Base-by-base conservation (phyloP, 1,140 invertebrate species). In the Psix sp. region DNA sequence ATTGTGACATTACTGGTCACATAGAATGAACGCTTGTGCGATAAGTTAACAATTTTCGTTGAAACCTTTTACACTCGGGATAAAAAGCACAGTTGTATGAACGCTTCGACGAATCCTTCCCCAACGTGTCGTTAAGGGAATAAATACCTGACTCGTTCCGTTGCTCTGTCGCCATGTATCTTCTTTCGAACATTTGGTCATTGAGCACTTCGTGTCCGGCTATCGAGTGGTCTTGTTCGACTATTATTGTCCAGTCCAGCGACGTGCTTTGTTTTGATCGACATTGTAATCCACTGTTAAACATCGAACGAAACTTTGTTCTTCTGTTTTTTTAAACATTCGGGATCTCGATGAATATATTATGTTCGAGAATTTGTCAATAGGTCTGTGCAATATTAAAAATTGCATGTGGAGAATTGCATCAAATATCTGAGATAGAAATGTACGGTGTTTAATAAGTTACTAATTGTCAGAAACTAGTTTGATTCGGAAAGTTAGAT, bases 21-120 rank as follows among this genome's bases (percentile, higher is more conserved):
- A 26, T 29, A 45, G 59, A 71, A 49, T 26, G 52, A 33, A 18
- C 20, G 14, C 20, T 21, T 10, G 21, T 20, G 16, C 48, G 40
- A 71, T 71, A 71, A 71, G 52, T 71, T 56, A 71, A 45, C 66
- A 62, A 71, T 71, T 62, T 66, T 62, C 67, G 26, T 35, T 31
- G 3, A 20, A 31, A 9, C 13, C 36, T 62, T 62, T 56, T 49
- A 49, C 42, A 36, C 14, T 26, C 6, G 36, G 35, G 54, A 70
- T 60, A 70, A 70, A 60, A 70, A 70, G 40, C 38, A 33, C 18
- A n/a, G n/a, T n/a, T n/a, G n/a, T n/a, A n/a, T n/a, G n/a, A n/a
- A n/a, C n/a, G n/a, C n/a, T 13, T 0, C 42, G 42, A 20, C 45
- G 16, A 45, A 68, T 59, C 48, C 43, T 60, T 54, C 66, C 33